These are phyloP conservation scores for Avahi laniger DNA, from an alignment of 2,797 vertebrate genomes.

Conservation along the genomic window DNA sequence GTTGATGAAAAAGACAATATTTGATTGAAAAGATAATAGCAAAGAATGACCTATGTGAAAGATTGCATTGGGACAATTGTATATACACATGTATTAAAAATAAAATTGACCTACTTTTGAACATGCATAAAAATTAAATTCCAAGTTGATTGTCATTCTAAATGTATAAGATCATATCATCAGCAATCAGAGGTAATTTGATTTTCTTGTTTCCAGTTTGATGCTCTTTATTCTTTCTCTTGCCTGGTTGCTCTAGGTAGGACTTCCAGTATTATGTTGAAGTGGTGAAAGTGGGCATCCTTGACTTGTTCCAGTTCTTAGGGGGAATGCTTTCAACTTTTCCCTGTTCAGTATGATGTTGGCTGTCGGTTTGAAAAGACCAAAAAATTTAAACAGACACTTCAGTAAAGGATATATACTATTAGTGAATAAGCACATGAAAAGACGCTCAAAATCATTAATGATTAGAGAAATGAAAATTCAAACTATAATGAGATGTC, in stretches of 20 bases:
- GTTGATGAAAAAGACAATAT: background rate
- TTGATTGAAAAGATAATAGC: background rate
- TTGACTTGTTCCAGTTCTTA: too few species aligned
- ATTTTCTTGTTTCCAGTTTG: too few species aligned
- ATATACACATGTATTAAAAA: background rate
- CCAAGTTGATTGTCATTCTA: background rate
- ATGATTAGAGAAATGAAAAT: background rate
- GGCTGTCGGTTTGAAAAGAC: background rate
- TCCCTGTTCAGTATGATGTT: too few species aligned
- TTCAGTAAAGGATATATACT: background rate
- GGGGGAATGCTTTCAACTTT: too few species aligned
- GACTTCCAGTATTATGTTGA: too few species aligned
- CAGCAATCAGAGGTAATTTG: too few species aligned
- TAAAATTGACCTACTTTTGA: background rate
- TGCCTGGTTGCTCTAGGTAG: too few species aligned
- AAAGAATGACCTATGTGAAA: background rate
- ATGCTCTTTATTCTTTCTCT: too few species aligned
- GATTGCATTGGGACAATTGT: background rate
- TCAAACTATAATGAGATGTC: background rate
- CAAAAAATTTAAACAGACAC: background rate
- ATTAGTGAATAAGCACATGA: background rate
- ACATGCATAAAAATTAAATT: background rate
- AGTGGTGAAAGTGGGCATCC: too few species aligned
- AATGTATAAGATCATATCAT: background rate
- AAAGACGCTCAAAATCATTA: background rate